Base-by-base conservation (phyloP, 1,140 invertebrate species). In the Drosophila grimshawi region DNA sequence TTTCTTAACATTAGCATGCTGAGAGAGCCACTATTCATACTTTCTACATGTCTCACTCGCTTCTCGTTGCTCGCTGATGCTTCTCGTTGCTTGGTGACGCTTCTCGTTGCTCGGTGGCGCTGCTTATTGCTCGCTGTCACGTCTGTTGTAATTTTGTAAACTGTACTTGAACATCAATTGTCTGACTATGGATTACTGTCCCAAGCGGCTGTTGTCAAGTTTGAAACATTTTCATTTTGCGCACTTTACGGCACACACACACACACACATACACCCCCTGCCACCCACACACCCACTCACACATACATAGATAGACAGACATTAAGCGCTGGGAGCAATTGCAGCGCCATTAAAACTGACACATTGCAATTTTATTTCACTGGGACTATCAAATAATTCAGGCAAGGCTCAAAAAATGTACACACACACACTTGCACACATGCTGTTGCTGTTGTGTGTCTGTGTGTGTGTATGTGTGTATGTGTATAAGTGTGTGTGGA, bases 321-420 rank as follows among this genome's bases (percentile, higher is more conserved):
- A 82, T 82, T 74, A 67, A 86, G 80, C 63, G 73, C 80, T 68
- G 71, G 76, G 68, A 81, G 85, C 85, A 83, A 89, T 88, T 80
- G 85, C 83, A 86, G 73, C 61, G 76, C 83, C 83, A 86, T 86
- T 86, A 86, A 86, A 86, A 86, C 83, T 86, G 83, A 86, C 83
- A 86, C 80, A 86, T 86, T 86, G 85, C 83, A 81, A 80, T 82
- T 80, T 75, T 83, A 80, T 78, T 86, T 70, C 71, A 69, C 71
- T 69, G 66, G 49, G 71, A 57, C 71, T 69, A 74, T 69, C 71
- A 74, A 69, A 74, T 74, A 69, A 63, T 63, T 57, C 57, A 56
- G 49, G 62, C 78, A 70, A 80, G 77, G 57, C 81, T 63, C 49
- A 61, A 56, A 67, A 74, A 74, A 46, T 63, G 5, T 33, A 51